phyloP scores from a whole-genome alignment of 2,797 vertebrate species.

The Momotus momota region DNA sequence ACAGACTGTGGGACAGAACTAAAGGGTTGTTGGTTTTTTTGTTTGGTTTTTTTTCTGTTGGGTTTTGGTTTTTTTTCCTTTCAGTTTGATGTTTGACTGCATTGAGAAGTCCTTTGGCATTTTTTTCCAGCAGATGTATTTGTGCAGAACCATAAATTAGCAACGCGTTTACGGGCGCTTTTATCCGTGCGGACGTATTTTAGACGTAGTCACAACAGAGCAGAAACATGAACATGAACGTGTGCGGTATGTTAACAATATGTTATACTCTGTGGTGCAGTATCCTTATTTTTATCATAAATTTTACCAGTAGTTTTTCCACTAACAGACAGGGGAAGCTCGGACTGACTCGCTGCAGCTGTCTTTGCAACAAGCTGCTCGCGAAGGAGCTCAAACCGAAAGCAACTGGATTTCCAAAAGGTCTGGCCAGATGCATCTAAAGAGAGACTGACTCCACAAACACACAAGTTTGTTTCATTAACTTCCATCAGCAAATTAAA shows the following conservation, averaged over 20 bases:
- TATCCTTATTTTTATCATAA: constrained; percentile 4
- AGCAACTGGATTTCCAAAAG: neutral
- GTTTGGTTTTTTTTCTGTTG: no score
- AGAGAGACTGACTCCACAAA: constrained; percentile 26
- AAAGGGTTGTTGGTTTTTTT: neutral
- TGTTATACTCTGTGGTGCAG: neutral
- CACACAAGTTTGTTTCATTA: constrained; percentile 45
- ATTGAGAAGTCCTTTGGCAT: neutral
- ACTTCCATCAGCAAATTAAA: constrained; percentile 41
- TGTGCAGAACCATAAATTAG: constrained; percentile 6
- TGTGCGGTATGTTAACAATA: constrained; percentile 50
- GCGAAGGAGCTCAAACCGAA: neutral
- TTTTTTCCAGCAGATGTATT: constrained; percentile 13
- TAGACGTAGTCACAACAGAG: constrained; percentile 40
- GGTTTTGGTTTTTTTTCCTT: neutral
- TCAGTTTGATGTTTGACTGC: neutral
- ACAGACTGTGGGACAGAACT: neutral
- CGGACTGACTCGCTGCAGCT: constrained; percentile 42
- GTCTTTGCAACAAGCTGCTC: neutral
- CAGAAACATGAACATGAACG: neutral
- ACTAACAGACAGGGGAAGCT: constrained; percentile 17
- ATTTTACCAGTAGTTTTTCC: constrained; percentile 39
- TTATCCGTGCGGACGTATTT: constrained; percentile 14
- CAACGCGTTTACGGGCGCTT: neutral
- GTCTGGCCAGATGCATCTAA: constrained; percentile 4